Conservation (phyloP, 2,888 invertebrate genomes). For the Hipparchia semele region DNA sequence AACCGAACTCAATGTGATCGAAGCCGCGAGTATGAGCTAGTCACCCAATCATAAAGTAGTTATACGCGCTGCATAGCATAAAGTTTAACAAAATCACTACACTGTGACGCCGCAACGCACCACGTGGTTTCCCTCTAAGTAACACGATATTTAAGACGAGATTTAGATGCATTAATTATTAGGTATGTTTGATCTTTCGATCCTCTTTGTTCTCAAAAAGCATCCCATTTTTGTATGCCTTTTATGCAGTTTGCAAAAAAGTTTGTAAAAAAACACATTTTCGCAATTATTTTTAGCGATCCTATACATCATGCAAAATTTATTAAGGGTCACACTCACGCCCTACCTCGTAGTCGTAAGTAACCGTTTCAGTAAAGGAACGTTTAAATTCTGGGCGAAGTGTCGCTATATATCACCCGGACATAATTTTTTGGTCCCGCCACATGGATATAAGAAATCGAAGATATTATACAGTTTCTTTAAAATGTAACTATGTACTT, state of each 20-base stretch:
- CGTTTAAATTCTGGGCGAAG: conserved; percentile 77
- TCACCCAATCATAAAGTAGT: too few species aligned
- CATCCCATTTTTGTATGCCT: background rate
- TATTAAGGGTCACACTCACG: conserved; percentile 74
- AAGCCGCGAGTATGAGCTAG: too few species aligned
- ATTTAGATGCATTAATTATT: too few species aligned
- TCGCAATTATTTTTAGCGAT: conserved; percentile 50
- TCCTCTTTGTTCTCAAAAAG: too few species aligned
- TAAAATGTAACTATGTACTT: background rate
- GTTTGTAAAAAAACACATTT: conserved; percentile 11
- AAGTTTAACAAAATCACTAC: too few species aligned
- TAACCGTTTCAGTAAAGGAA: conserved; percentile 70
- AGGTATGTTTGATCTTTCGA: too few species aligned
- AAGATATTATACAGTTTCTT: background rate
- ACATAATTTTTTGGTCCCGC: conserved; percentile 72
- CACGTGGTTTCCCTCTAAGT: too few species aligned
- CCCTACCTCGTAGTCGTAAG: conserved; percentile 63
- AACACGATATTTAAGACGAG: too few species aligned
- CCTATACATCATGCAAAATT: conserved; percentile 70
- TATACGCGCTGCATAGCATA: too few species aligned
- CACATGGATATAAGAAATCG: background rate
- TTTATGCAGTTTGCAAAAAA: background rate
- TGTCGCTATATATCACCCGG: conserved; percentile 74
- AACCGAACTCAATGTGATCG: too few species aligned
- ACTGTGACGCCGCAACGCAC: too few species aligned